Base-by-base conservation (phyloP, 2,888 invertebrate genomes). In the Parnassius apollo region DNA sequence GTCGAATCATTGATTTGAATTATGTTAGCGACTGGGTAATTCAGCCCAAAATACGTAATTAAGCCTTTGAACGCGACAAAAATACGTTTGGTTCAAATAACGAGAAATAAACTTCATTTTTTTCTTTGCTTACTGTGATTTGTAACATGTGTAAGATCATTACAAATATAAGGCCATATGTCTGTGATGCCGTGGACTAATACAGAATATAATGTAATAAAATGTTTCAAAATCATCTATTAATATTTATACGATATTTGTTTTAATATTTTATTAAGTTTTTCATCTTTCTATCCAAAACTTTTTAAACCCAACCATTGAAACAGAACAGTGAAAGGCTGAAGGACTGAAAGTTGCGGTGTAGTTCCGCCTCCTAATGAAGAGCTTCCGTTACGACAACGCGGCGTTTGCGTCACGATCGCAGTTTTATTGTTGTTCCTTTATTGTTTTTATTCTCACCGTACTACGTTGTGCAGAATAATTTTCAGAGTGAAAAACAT, bases 341-440 rank as follows among this genome's bases (percentile, higher is more conserved):
- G 58, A 42, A 53, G 57, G 59, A 57, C 25, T 60, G 42, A 53
- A 53, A 57, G 56, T 58, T 50, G 64, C 61, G 56, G 56, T 57
- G 62, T 65, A 59, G 60, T 68, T 69, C 69, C 70, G 68, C 65
- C 65, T 65, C 62, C 67, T 73, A 74, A 75, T 71, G 72, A 73
- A 71, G 67, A 65, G 62, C 64, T 71, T 74, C 72, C 73, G 69
- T 12, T 57, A 63, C 65, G 61, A 58, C 53, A 57, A 59, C 65
- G 65, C 58, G 57, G 65, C 68, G 62, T 66, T 68, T 53, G 62
- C 61, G 65, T 44, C 45, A 42, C 61, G 54, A 59, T 59, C 42
- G 44, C 65, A 65, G 53, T 59, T 65, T 65, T 62, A 65, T 62
- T 62, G 62, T 65, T 51, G 61, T 62, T 65, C 44, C 45, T 53